Base-by-base conservation (phyloP, 1,140 invertebrate genomes). In the Rhyacophila brunnea region DNA sequence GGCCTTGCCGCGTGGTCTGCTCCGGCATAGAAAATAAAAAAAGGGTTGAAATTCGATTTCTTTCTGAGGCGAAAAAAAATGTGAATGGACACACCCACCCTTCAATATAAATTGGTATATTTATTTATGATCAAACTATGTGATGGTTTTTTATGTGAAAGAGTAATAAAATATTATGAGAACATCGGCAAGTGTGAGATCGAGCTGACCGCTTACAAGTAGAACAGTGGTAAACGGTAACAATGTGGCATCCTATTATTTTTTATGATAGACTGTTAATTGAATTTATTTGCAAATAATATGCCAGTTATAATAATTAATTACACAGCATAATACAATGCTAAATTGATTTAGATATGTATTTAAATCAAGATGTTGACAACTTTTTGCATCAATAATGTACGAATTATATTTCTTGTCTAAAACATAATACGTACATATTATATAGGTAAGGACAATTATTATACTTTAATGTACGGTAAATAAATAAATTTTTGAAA, bases 71-170 rank as follows among this genome's bases (percentile, higher is more conserved):
- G 56, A 53, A 59, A 63, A 59, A 54, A 64, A 64, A 51, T 55
- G 52, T 51, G 61, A 56, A 51, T 51, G 45, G 53, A 56, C 47
- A 50, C 61, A 47, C 62, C 57, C 62, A 64, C 53, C 58, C 62
- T 52, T 58, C 57, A 64, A 64, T 64, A 64, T 64, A 64, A 64
- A 64, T 64, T 64, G 62, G 62, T 54, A 64, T 64, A 64, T 64
- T 64, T 64, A 64, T 64, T 64, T 64, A 64, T 44, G 62, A 64
- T 59, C 62, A 47, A 60, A 47, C 52, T 64, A 56, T 44, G 17
- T 13, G 40, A 19, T 11, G 53, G 13, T 54, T 43, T 52, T 45
- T 52, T 52, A 28, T 23, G 10, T 35, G 23, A 18, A 7, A 54
- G 44, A 34, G 23, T 47, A 48, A 56, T 56, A 56, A 42, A 48